Evolutionary conservation across 2,113 vertebrate genomes (phyloP).

Genomic region (Thunnus thynnus): DNA sequence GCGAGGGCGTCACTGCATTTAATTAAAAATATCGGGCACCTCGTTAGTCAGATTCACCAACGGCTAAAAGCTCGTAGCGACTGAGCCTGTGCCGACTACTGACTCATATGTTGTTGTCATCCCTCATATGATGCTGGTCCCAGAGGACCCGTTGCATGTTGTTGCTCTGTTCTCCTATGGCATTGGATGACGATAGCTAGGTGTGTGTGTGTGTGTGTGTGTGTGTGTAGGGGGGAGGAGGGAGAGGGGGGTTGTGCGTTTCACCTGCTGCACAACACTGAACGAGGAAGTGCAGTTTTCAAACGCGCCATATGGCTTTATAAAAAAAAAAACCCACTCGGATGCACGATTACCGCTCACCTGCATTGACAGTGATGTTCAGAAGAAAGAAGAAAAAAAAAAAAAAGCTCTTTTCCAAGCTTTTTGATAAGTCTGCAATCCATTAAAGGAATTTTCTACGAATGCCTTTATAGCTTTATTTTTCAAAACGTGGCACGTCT

Average conservation of each 20-base stretch:
- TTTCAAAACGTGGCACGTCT: conserved; percentile 8
- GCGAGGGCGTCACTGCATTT: background rate
- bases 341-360: background rate
- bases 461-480: conserved; percentile 17
- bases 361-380: background rate
- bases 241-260: background rate
- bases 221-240: no score
- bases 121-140: conserved; percentile 34
- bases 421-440: background rate
- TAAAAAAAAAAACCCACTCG: background rate
- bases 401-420: background rate
- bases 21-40: conserved; percentile 2
- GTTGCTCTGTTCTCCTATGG: conserved; percentile 29
- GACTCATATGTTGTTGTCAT: conserved; percentile 48
- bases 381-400: background rate
- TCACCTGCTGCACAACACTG: conserved; percentile 28
- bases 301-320: conserved; percentile 7
- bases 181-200: conserved; percentile 1
- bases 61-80: background rate
- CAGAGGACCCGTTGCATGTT: conserved; percentile 45
- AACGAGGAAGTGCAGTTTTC: conserved; percentile 5
- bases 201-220: no score
- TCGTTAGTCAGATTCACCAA: conserved; percentile 37
- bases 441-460: background rate
- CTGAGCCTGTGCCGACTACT: background rate